Evolutionary conservation across 2,888 invertebrate species (phyloP), one percentile per base, ranked within the genome.

Genomic region (Sturmia bella): DNA sequence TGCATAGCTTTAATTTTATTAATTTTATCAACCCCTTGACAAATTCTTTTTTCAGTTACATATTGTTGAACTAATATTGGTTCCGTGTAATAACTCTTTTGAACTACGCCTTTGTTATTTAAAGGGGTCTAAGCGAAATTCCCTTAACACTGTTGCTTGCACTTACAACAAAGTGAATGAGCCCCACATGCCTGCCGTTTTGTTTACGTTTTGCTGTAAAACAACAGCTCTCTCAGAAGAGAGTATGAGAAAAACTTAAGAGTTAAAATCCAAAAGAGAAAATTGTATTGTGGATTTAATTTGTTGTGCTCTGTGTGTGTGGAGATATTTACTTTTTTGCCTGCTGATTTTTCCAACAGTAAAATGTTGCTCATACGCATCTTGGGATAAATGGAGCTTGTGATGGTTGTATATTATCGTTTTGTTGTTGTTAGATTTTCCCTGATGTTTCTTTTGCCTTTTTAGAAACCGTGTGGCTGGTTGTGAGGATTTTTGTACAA

Each of bases 361-460:
- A 15, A 61, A 45, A 69, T 69, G 61, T 76, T 69, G 61, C 76
- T 76, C 76, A 75, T 79, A 82, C 82, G 79, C 82, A 82, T 72
- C 69, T 70, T 74, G 79, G 82, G 79, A 79, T 79, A 79, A 82
- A 79, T 78, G 74, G 78, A 79, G 79, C 70, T 74, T 74, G 50
- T 69, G 69, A 82, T 82, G 74, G 39, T 78, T 74, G 64, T 45
- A 24, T 43, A 6, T 27, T 48, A 43, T 61, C 50, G 54, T 63
- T 50, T 73, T 81, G 63, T 57, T 77, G 27, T 57, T 73, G 41
- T 66, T 61, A 41, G 43, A 11, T 43, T 50, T 68, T 56, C 48
- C 21, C 41, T 57, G 43, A 24, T 61, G 7, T 50, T 72, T 48
- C 48, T 56, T 50, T n/a, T 48, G 52, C 2, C 41, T 24, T 9